Base-by-base conservation (phyloP, 2,113 vertebrate genomes). In the Gadus chalcogrammus region DNA sequence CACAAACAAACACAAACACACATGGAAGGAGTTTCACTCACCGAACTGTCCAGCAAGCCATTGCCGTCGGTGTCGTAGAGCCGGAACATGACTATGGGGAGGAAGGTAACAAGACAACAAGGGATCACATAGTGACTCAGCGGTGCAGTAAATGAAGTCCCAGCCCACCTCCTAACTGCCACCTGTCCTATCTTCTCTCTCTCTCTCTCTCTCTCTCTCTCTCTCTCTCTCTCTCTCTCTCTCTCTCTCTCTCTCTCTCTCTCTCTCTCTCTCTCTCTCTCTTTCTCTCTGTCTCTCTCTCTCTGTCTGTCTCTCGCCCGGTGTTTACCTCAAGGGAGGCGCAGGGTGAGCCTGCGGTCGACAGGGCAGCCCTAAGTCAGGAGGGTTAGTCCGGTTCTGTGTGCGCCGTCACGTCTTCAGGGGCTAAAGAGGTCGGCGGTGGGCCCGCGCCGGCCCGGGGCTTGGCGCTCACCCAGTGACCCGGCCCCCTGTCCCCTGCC, bases 21-120 rank as follows among this genome's bases (percentile, higher is more conserved):
- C 31, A 4, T 31, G 31, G 31, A 18, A 55, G 15, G 24, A 28
- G 27, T 11, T 60, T 42, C 1, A 55, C 95, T 97, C 89, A 98
- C 97, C 78, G 90, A 94, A 82, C 94, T 96, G 90, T 98, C 96
- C 91, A 98, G 91, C 1, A 95, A 87, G 15, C 95, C 95, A 0
- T 97, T 98, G 4, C 95, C 95, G 78, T 98, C 96, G 0, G 94
- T 95, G 27, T 98, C 97, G 0, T 98, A 98, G 59, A 98, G 93
- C 66, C 93, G 94, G 85, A 98, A 98, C 95, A 98, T 96, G 86
- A 97, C 96, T 97, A 86, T 28, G 87, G 78, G 61, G 81, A 84
- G 79, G 1, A 15, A 85, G 18, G 77, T 24, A 82, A 13, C 66
- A 58, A 82, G 55, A 65, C 6, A 65, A 7, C 35, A 76, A 58